Evolutionary conservation across 1,140 invertebrate genomes (phyloP), one percentile per base, ranked within the genome.

Genomic region (Drosophila lacertosa): DNA sequence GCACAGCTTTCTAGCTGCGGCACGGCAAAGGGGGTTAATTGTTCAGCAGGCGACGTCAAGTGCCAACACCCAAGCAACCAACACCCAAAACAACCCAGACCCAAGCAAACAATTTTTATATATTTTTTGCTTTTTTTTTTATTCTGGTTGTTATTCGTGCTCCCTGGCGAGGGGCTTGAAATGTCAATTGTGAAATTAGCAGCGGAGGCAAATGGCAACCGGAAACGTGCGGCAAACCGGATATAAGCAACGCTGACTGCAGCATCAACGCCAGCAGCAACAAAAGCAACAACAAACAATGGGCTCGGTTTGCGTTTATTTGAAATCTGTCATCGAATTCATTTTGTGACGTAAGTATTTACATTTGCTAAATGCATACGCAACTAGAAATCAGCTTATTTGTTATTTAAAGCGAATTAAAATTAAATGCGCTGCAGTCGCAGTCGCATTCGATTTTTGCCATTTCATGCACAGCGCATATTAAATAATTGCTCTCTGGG

Each of bases 181-280:
- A 88, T 75, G 59, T 58, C 62, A 88, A 69, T 60, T 78, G 77
- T 57, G 53, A 81, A 86, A 81, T 80, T 86, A 77, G 74, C 63
- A 72, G 54, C 44, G 58, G 58, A 54, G 68, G 73, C 69, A 86
- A 86, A 88, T 74, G 82, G 81, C 82, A 86, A 72, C 77, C 82
- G 82, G 82, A 86, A 88, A 84, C 77, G 80, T 80, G 74, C 70
- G 74, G 37, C 77, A 71, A 77, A 60, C 82, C 77, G 82, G 82
- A 86, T 78, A 86, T 88, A 82, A 78, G 82, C 82, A 77, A 71
- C 74, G 77, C 47, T 81, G 77, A 16, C 55, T 76, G 55, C 72
- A 72, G 45, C 64, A 58, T 39, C 44, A 67, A 22, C 64, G 15
- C n/a, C 22, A 47, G 9, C 35, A 29, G n/a, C 37, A 60, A 22